Conservation (phyloP, 1,140 invertebrate genomes). For the Anoplolepis gracilipes region DNA sequence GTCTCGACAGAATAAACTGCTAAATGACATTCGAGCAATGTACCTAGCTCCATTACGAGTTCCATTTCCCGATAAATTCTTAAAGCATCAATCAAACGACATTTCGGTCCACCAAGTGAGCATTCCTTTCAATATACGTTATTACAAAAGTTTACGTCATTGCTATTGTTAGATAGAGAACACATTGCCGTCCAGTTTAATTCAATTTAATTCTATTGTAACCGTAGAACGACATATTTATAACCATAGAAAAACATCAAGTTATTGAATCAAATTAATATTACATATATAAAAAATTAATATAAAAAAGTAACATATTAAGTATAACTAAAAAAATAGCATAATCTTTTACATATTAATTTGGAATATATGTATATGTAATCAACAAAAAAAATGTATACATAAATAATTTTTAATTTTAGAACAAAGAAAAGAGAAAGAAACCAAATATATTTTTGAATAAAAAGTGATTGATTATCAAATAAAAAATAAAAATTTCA, state of each 20-base stretch:
- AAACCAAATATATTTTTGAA: not conserved
- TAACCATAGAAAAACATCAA: not conserved
- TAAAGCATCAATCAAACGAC: conserved; percentile 44
- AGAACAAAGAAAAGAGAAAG: not conserved
- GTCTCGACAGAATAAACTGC: conserved; percentile 29
- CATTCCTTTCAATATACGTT: conserved; percentile 8
- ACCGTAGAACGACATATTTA: no score
- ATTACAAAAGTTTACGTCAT: conserved; percentile 26
- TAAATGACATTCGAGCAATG: conserved; percentile 49
- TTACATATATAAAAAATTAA: not conserved
- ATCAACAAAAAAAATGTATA: not conserved
- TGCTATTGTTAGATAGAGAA: not conserved
- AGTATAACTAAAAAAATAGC: no score
- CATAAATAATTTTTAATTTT: not conserved
- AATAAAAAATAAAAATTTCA: not conserved
- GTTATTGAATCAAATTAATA: conserved; percentile 14
- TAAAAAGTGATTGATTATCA: not conserved
- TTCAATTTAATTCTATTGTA: not conserved
- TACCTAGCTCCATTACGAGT: conserved; percentile 2
- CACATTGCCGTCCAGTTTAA: not conserved
- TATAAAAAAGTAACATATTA: not conserved
- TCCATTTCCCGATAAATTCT: conserved; percentile 23
- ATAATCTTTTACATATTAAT: not conserved
- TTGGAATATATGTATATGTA: not conserved
- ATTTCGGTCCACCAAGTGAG: conserved; percentile 11